Conservation (phyloP, 2,888 invertebrate genomes). For the Netelia melanura region DNA sequence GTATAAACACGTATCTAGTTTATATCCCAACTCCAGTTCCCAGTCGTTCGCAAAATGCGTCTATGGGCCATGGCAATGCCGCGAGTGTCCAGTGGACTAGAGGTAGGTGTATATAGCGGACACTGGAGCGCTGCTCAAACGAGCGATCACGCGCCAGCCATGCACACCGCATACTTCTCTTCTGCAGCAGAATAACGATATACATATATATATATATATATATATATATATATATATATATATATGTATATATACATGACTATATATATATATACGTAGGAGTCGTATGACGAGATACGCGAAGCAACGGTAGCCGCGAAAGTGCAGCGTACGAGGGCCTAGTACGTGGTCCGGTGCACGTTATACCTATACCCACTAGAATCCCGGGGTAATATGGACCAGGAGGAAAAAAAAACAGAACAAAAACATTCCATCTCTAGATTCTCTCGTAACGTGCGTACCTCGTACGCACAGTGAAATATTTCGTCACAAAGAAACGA, state of each 20-base stretch:
- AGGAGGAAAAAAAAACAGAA: too few relatives aligned
- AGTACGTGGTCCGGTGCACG: not conserved
- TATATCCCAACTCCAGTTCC: slow-evolving; percentile 23
- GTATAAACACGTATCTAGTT: not conserved
- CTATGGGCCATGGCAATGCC: slow-evolving; percentile 15
- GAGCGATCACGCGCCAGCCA: slow-evolving; percentile 62
- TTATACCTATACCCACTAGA: not conserved
- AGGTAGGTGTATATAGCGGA: slow-evolving; percentile 39
- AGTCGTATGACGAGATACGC: slow-evolving; percentile 24
- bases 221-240: slow-evolving; percentile 7
- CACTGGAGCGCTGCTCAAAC: slow-evolving; percentile 42
- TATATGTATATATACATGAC: not conserved
- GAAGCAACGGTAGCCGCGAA: slow-evolving; percentile 21
- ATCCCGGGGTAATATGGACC: not conserved
- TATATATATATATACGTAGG: not conserved
- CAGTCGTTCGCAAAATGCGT: slow-evolving; percentile 45
- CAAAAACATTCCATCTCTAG: too few relatives aligned
- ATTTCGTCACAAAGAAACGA: too few relatives aligned
- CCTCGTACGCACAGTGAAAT: too few relatives aligned
- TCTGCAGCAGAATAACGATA: slow-evolving; percentile 36
- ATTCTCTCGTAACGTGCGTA: too few relatives aligned
- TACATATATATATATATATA: slow-evolving; percentile 7
- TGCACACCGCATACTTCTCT: slow-evolving; percentile 55
- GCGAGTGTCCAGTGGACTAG: slow-evolving; percentile 28
- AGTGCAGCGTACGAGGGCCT: slow-evolving; percentile 31